Evolutionary conservation across 2,113 vertebrate species (phyloP).

Genomic region (Garra rufa): DNA sequence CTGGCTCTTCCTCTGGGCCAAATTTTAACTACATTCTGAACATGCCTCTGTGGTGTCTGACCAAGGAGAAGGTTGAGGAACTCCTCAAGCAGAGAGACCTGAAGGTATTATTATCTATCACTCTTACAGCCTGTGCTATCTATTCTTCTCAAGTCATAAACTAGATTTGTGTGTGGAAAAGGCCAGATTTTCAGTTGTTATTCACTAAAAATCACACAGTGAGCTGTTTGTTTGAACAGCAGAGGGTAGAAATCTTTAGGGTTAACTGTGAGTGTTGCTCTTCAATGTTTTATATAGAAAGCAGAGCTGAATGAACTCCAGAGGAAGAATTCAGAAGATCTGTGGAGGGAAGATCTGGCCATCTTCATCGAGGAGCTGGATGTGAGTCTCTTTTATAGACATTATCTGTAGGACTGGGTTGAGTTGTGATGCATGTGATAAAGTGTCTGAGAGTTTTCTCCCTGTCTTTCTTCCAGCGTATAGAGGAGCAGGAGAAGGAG

Average conservation of each 20-base stretch:
- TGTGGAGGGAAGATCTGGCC: slow-evolving; percentile 96
- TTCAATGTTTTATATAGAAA: slow-evolving; percentile 74
- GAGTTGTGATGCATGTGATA: neutral
- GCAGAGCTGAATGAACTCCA: slow-evolving; percentile 88
- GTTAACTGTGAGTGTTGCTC: slow-evolving; percentile 8
- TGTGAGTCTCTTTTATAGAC: slow-evolving; percentile 75
- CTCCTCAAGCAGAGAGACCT: slow-evolving; percentile 93
- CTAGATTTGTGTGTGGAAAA: neutral
- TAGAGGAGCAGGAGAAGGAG: slow-evolving; percentile 89
- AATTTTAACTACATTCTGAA: slow-evolving; percentile 99
- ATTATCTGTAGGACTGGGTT: neutral
- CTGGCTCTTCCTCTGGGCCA: slow-evolving; percentile 87
- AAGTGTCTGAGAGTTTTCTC: slow-evolving; percentile 9
- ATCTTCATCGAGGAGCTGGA: slow-evolving; percentile 94
- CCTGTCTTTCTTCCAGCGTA: slow-evolving; percentile 75
- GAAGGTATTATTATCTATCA: slow-evolving; percentile 79
- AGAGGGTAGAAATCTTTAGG: neutral
- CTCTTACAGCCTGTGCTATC: neutral
- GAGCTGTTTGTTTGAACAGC: neutral
- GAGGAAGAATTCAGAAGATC: slow-evolving; percentile 87
- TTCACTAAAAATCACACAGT: neutral
- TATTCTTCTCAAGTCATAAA: neutral
- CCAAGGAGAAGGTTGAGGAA: slow-evolving; percentile 97
- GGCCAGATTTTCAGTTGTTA: neutral
- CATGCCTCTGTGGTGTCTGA: slow-evolving; percentile 97